phyloP scores from a whole-genome alignment of 2,888 invertebrate species.

The Nebria brevicollis region DNA sequence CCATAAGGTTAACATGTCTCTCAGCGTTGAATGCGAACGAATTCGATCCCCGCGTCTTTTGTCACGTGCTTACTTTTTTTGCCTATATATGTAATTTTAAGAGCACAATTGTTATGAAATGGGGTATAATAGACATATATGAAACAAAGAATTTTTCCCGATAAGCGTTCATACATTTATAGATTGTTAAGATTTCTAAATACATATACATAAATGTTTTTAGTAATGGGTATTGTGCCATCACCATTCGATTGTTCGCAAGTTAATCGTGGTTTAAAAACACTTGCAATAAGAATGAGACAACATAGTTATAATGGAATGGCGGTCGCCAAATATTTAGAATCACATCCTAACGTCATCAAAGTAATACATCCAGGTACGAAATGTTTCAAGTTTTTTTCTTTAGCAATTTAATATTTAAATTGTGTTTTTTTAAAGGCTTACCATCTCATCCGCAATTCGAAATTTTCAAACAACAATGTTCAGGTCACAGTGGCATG shows the following conservation, averaged over 20 bases:
- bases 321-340: slow-evolving; percentile 82
- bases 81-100: background rate
- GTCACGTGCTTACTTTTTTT: too few species aligned
- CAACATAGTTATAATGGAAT: slow-evolving; percentile 84
- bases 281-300: slow-evolving; percentile 90
- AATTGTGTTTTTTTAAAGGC: slow-evolving; percentile 62
- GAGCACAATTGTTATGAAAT: too few species aligned
- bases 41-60: too few species aligned
- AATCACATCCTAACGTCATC: slow-evolving; percentile 80
- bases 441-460: slow-evolving; percentile 89
- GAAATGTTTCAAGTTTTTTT: slow-evolving; percentile 41
- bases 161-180: too few species aligned
- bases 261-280: slow-evolving; percentile 93
- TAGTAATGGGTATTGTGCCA: slow-evolving; percentile 90
- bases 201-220: slow-evolving; percentile 51
- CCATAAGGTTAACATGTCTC: too few species aligned
- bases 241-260: slow-evolving; percentile 96
- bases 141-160: background rate
- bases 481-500: slow-evolving; percentile 90
- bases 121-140: background rate
- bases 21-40: too few species aligned
- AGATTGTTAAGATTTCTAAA: too few species aligned
- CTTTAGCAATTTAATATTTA: background rate
- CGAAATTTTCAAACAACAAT: slow-evolving; percentile 80
- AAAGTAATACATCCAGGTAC: slow-evolving; percentile 86